Evolutionary conservation across 2,113 vertebrate species (phyloP).

Genomic region (Steatornis caripensis): DNA sequence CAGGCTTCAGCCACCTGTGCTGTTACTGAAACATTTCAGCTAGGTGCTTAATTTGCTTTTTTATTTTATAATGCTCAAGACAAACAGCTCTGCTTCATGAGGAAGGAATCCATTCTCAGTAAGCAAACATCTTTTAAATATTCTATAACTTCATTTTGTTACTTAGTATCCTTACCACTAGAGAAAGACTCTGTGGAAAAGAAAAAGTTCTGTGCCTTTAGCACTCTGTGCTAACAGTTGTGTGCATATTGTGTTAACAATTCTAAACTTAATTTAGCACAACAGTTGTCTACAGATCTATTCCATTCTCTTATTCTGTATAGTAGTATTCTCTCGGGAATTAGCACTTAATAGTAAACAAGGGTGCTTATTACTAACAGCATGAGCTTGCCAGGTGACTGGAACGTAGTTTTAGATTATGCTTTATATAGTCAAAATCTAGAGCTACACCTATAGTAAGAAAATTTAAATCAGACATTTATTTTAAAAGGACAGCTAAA

Average conservation of each 20-base stretch:
- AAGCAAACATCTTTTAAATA: neutral
- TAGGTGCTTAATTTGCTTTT: neutral
- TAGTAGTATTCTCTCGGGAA: neutral
- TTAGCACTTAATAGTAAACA: neutral
- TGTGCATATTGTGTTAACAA: neutral
- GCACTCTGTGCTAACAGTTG: neutral
- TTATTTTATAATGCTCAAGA: neutral
- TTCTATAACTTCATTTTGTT: neutral
- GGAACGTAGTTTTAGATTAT: neutral
- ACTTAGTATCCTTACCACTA: neutral
- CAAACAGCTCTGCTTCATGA: neutral
- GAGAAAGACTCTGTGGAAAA: neutral
- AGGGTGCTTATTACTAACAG: neutral
- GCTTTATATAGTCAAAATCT: neutral
- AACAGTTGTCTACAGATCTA: neutral
- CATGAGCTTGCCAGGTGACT: neutral
- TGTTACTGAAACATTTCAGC: neutral
- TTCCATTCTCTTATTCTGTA: neutral
- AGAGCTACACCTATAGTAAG: neutral
- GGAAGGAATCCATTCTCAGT: neutral
- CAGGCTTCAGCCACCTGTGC: neutral
- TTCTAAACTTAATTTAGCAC: neutral
- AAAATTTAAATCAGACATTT: neutral
- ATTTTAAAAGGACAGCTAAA: neutral
- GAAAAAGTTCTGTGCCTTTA: neutral